These are phyloP conservation scores for Momotus momota DNA, from an alignment of 2,797 vertebrate genomes.

Conservation along the genomic window DNA sequence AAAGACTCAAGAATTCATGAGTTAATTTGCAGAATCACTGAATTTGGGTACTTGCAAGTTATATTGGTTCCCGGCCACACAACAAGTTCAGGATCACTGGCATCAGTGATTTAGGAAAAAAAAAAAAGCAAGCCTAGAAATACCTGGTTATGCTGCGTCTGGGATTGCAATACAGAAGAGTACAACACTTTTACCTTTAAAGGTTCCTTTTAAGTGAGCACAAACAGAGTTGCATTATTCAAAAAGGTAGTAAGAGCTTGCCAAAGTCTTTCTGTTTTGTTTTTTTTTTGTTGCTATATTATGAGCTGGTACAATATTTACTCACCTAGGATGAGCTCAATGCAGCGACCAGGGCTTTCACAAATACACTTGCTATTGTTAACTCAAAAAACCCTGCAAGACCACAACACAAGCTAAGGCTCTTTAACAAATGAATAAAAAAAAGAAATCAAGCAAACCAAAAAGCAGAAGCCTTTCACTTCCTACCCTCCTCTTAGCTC, in stretches of 20 bases:
- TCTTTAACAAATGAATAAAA: background rate
- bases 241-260: background rate
- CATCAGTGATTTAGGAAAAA: background rate
- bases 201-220: background rate
- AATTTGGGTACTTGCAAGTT: background rate
- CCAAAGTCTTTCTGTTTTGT: background rate
- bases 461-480: background rate
- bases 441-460: accelerated
- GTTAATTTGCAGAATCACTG: background rate
- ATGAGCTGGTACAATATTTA: background rate
- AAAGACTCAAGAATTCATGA: background rate
- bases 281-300: background rate
- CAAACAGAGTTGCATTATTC: background rate
- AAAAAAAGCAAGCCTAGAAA: background rate
- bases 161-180: background rate
- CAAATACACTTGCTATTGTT: background rate
- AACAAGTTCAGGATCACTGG: background rate
- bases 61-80: background rate
- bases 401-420: background rate
- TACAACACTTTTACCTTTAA: background rate
- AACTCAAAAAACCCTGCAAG: background rate
- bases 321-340: background rate
- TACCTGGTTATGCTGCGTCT: accelerated
- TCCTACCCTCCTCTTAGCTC: background rate
- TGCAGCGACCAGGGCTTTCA: background rate